Percentiles rank a stretch among this genome's conserved stretches.
Conservation (phyloP, 2,797 vertebrate genomes). For the Dipus sagitta region DNA sequence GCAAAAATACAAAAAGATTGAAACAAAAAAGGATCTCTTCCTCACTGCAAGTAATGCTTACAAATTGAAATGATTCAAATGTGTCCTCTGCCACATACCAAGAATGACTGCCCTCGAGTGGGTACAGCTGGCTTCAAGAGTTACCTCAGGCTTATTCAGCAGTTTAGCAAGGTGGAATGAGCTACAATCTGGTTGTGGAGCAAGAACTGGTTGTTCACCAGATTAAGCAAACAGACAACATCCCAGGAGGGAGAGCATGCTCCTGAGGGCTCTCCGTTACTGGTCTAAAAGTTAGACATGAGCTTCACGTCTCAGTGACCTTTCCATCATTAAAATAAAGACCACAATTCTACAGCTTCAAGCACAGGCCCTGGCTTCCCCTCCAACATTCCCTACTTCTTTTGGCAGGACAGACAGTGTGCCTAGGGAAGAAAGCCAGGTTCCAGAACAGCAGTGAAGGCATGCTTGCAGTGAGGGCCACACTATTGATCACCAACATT, state of each 20-base stretch:
- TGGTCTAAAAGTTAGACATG: neutral
- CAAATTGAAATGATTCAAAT: neutral
- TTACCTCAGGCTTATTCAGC: neutral
- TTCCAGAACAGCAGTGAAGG: neutral
- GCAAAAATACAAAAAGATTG: conserved; percentile 35
- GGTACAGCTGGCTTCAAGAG: too few relatives aligned
- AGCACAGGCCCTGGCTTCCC: neutral
- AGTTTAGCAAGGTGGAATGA: conserved; percentile 25
- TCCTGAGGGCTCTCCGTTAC: neutral
- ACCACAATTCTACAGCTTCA: neutral
- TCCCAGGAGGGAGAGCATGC: neutral
- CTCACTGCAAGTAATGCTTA: neutral
- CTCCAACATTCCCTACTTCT: neutral
- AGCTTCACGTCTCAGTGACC: conserved; percentile 18
- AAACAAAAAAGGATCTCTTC: conserved; percentile 59
- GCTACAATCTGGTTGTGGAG: neutral
- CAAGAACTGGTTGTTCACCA: neutral
- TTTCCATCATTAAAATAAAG: conserved; percentile 29
- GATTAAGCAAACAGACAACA: neutral
- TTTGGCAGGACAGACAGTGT: neutral
- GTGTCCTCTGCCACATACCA: neutral
- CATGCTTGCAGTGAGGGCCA: neutral
- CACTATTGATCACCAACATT: neutral
- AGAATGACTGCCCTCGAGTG: neutral
- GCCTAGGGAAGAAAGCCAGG: neutral